Base-by-base conservation (phyloP, 2,797 vertebrate genomes). In the Micromesistius poutassou region DNA sequence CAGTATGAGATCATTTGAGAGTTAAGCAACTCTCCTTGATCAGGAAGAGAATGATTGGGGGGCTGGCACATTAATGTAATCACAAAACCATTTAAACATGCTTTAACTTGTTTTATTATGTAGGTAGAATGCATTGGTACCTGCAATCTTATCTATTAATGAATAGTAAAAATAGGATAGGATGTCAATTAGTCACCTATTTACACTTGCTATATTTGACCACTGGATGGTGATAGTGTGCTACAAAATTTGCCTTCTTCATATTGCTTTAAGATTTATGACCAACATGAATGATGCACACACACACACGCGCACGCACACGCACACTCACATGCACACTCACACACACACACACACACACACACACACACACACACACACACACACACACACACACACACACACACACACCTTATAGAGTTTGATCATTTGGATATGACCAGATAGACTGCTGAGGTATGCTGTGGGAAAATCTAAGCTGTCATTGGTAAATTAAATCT, bases 401-500 rank as follows among this genome's bases (percentile, higher is more conserved):
- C 46, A 50, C 46, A 50, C 19, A 50, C 16, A 50, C 55, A 62
- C 55, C 22, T 62, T 62, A 50, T 50, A 50, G 19, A 50, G 46
- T 50, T 19, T 22, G 14, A 22, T 62, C 7, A 62, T 62, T 62
- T 16, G 80, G 81, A 84, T 88, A 80, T 87, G 80, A 85, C 84
- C 78, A 80, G 70, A 77, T 79, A 80, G 76, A 82, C 82, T 81
- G 84, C 81, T 55, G 78, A 83, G 83, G 80, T 80, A 78, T 84
- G 75, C 77, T 82, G 40, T 81, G 68, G 81, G 77, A 81, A 89
- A 89, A 87, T 88, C 83, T 84, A 81, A 85, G 85, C 84, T 86
- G 83, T 84, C 86, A 85, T 84, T 86, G 83, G 81, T 89, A 88
- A 86, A 89, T 91, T 89, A 87, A 89, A 87, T 83, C 77, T 70